Evolutionary conservation across 2,888 invertebrate species (phyloP), one percentile per base, ranked within the genome.

Genomic region (Synergus gifuensis): DNA sequence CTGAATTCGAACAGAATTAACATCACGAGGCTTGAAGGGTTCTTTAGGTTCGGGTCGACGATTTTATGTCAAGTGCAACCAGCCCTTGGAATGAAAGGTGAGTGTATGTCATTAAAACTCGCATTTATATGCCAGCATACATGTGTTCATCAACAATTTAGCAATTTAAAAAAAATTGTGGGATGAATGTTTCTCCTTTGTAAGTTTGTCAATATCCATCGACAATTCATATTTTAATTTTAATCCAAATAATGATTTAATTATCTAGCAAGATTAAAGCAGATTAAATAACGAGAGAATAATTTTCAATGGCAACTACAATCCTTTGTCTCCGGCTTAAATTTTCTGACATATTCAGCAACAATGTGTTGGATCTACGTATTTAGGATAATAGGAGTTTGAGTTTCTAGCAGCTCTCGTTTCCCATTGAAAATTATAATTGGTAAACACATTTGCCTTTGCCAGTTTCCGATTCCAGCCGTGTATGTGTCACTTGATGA

Each of bases 1-100:
- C 69, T 36, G 73, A 49, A 49, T 73, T 54, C 73, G 36, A 73
- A 73, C 54, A 28, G 36, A 73, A 73, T 73, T 73, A 73, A 73
- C 49, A 73, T 54, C 54, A 36, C 54, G 54, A 36, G 49, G 36
- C 54, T 73, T 73, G 54, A 54, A 73, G 49, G 73, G 73, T 49
- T 46, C 73, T 73, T 12, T n/a, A 16, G 36, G n/a, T 18, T n/a
- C 42, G 18, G 44, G 66, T 44, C 66, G 42, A 44, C 66, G n/a
- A 73, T 73, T 73, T 54, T 28, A 73, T 73, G 73, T 73, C 54
- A 73, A 73, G 73, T 49, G 54, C 54, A 54, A 46, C 49, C 46
- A 54, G 54, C 49, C 73, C 73, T 73, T 54, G n/a, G 49, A 73
- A 36, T 73, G n/a, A 73, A 73, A 28, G 11, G n/a, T 8, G 49